Percentiles rank a stretch among this genome's conserved stretches.
Evolutionary conservation across 2,797 vertebrate genomes (phyloP).

Genomic region (Lagorchestes hirsutus): DNA sequence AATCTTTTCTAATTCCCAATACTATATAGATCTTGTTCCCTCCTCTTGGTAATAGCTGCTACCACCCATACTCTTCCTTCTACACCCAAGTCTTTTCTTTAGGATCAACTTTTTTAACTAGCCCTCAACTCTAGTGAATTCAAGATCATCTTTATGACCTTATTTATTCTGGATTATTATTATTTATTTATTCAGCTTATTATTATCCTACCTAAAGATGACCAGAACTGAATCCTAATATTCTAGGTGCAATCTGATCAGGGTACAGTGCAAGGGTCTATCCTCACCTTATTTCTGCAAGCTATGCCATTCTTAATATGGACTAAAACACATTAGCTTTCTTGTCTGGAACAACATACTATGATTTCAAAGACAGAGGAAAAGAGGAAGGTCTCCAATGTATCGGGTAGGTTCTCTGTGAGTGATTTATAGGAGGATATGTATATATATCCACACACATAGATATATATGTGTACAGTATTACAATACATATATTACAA

Average conservation of each 20-base stretch:
- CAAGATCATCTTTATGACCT: not conserved
- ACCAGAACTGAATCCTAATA: not conserved
- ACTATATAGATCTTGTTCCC: too few species aligned
- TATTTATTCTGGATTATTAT: not conserved
- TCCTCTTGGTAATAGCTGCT: not conserved
- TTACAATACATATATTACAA: too few species aligned
- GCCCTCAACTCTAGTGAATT: not conserved
- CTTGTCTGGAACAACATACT: not conserved
- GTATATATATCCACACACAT: too few species aligned
- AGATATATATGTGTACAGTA: too few species aligned
- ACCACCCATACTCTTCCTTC: not conserved
- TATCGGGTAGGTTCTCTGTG: not conserved
- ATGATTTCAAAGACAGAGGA: not conserved
- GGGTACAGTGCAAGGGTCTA: not conserved
- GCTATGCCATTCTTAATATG: not conserved
- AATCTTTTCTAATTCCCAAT: not conserved
- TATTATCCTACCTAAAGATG: not conserved
- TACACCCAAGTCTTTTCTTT: not conserved
- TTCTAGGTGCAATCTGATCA: not conserved
- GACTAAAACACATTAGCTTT: not conserved
- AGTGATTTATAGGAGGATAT: not conserved
- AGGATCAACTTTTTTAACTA: not conserved
- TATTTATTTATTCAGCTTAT: not conserved
- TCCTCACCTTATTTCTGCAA: not conserved
- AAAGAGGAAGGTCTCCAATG: not conserved